Evolutionary conservation across 2,797 vertebrate genomes (phyloP).

Genomic region (Chelidonichthys spinosus): DNA sequence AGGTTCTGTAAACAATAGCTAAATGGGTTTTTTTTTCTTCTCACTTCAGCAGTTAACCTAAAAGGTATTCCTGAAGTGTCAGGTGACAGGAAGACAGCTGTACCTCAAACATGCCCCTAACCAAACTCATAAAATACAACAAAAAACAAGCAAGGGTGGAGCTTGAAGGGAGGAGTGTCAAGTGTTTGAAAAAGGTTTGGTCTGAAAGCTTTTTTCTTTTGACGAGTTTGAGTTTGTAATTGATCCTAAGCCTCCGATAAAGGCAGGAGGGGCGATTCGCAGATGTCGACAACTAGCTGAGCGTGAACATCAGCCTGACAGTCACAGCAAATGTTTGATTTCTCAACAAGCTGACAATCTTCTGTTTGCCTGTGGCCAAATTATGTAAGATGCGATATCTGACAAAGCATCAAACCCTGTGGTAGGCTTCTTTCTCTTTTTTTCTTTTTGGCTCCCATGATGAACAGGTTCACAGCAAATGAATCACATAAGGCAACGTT

Average conservation of each 20-base stretch:
- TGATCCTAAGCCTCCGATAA: constrained; percentile 1
- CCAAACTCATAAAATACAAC: neutral
- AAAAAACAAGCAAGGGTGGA: neutral
- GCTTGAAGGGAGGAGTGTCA: neutral
- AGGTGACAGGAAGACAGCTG: constrained; percentile 17
- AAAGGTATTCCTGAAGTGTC: constrained; percentile 15
- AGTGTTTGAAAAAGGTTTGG: constrained; percentile 2
- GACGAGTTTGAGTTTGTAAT: constrained; percentile 4
- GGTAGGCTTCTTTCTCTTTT: neutral
- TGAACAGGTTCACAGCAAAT: constrained; percentile 2
- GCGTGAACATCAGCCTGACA: constrained; percentile 27
- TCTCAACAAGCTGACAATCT: constrained; percentile 14
- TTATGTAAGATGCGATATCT: constrained; percentile 17
- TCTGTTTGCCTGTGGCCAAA: neutral
- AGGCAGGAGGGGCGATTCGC: neutral
- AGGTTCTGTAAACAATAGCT: neutral
- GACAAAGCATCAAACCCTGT: constrained; percentile 4
- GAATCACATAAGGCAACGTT: constrained; percentile 16
- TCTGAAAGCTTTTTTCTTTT: neutral
- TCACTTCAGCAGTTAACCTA: neutral
- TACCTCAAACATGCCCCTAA: neutral
- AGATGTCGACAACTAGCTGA: no score
- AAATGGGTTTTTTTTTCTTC: neutral
- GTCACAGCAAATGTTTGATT: constrained; percentile 1
- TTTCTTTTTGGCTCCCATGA: constrained; percentile 1